phyloP scores from a whole-genome alignment of 1,140 invertebrate genomes.

The Meloidogyne hapla region DNA sequence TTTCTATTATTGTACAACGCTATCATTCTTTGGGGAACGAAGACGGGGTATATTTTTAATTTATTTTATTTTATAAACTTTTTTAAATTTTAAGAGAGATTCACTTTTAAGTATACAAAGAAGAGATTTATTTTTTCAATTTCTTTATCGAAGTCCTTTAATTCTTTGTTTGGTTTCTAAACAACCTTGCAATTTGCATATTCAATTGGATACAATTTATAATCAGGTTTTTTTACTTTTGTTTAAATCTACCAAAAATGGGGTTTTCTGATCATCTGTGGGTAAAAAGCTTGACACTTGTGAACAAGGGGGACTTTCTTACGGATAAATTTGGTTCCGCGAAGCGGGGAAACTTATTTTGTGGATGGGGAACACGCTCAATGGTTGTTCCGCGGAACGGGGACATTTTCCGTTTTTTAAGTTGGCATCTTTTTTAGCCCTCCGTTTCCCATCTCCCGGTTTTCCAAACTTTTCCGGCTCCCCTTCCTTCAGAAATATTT shows the following conservation, averaged over 20 bases:
- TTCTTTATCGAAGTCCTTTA: constrained; percentile 44
- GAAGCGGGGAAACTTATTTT: too few species aligned
- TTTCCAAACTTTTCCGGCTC: too few species aligned
- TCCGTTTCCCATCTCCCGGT: too few species aligned
- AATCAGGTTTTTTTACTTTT: constrained; percentile 48
- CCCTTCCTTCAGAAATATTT: too few species aligned
- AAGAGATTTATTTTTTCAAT: constrained; percentile 37
- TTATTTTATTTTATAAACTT: background rate
- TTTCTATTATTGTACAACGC: constrained; percentile 36
- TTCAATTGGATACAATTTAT: constrained; percentile 50
- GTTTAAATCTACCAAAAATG: too few species aligned
- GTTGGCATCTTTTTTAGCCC: too few species aligned
- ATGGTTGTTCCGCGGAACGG: too few species aligned
- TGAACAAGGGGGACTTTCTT: background rate
- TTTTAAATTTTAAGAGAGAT: constrained; percentile 31
- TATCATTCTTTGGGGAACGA: constrained; percentile 23
- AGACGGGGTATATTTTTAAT: background rate
- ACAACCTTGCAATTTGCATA: constrained; percentile 41
- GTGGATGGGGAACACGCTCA: too few species aligned
- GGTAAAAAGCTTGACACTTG: too few species aligned
- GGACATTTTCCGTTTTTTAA: too few species aligned
- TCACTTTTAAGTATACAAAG: constrained; percentile 41
- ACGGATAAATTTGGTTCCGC: too few species aligned
- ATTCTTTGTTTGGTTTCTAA: constrained; percentile 46
- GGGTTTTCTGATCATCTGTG: too few species aligned